Evolutionary conservation across 2,113 vertebrate species (phyloP).

Genomic region (Castor canadensis): DNA sequence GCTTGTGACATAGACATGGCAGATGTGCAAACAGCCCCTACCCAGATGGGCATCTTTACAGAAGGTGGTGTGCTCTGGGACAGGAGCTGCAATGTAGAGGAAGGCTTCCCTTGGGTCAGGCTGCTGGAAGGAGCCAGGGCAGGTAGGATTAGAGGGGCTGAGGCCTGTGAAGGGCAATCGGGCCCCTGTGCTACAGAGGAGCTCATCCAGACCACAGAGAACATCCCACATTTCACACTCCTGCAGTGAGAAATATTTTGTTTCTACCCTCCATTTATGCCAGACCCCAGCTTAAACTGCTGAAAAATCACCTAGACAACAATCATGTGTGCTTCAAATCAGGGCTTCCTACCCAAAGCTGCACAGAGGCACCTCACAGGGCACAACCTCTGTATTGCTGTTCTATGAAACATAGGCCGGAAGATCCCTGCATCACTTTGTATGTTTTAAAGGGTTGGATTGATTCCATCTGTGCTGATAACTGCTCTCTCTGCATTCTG

Average conservation of each 20-base stretch:
- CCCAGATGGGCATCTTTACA: fast-evolving
- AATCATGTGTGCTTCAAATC: background rate
- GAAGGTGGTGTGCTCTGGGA: background rate
- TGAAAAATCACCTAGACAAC: background rate
- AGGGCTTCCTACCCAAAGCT: background rate
- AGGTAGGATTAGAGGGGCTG: background rate
- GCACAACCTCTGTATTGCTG: background rate
- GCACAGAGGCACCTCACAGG: too few species aligned
- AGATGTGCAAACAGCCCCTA: background rate
- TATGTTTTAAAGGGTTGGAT: background rate
- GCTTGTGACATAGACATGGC: background rate
- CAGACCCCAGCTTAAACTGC: background rate
- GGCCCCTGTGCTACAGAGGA: background rate
- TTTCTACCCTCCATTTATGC: background rate
- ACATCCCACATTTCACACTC: fast-evolving
- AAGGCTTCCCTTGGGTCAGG: background rate
- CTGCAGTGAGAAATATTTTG: background rate
- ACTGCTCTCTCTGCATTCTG: background rate
- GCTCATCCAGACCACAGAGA: background rate
- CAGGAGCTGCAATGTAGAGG: background rate
- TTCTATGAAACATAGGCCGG: background rate
- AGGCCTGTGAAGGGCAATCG: background rate
- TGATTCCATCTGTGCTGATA: background rate
- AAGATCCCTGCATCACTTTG: background rate
- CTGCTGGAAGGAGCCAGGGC: background rate